Conservation (phyloP, 2,797 vertebrate genomes). For the Gallinago nigripennis region DNA sequence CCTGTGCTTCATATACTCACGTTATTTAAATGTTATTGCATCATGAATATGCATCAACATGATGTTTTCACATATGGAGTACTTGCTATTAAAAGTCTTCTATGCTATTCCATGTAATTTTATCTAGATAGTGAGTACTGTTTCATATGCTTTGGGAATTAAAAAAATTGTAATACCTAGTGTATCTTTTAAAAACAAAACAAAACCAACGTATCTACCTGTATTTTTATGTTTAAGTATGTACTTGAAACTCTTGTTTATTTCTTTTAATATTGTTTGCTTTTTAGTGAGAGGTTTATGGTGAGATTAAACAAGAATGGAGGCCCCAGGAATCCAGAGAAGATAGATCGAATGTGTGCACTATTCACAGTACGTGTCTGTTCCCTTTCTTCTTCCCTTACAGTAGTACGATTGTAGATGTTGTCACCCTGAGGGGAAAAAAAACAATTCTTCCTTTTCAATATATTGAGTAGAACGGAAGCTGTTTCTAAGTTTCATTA, state of each 20-base stretch:
- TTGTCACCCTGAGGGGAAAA: not conserved
- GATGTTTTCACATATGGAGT: not conserved
- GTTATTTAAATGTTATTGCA: not conserved
- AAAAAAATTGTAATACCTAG: not conserved
- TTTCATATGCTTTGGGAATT: not conserved
- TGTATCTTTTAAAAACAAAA: not conserved
- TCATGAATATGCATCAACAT: not conserved
- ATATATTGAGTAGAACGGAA: not conserved
- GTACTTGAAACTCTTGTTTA: not conserved
- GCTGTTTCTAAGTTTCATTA: not conserved
- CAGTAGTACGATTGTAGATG: not conserved
- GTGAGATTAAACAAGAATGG: constrained; percentile 98
- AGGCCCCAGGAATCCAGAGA: constrained; percentile 96
- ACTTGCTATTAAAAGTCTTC: not conserved
- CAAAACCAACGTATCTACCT: not conserved
- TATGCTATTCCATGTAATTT: not conserved
- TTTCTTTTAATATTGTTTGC: constrained; percentile 24
- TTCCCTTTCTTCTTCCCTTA: constrained; percentile 28
- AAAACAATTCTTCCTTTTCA: not conserved
- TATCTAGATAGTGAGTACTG: not conserved
- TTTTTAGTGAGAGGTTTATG: constrained; percentile 96
- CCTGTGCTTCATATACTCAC: not conserved
- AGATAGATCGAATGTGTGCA: constrained; percentile 94
- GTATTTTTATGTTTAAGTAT: constrained; percentile 32
- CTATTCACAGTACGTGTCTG: constrained; percentile 91